Evolutionary conservation across 2,888 invertebrate genomes (phyloP), one percentile per base, ranked within the genome.

Genomic region (Uropetala carovei): DNA sequence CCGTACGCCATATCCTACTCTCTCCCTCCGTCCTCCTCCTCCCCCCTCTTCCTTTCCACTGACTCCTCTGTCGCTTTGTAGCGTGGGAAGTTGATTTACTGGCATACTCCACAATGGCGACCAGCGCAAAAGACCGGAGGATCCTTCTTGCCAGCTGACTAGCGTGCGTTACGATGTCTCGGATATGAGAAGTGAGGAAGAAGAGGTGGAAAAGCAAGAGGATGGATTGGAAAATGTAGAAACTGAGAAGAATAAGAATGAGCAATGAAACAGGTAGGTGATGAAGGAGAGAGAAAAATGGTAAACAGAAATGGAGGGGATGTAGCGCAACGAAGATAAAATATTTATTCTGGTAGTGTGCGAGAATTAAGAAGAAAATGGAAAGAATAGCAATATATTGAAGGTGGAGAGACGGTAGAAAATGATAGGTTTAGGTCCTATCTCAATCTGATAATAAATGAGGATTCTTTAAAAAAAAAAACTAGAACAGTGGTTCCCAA

Each of bases 81-180:
- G 75, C 75, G n/a, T 75, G 75, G 75, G 75, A 75, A 75, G 75
- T 75, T 75, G 75, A 75, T 75, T 75, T 75, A 75, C 75, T 11
- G 75, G 22, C 75, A 4, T 75, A 22, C 75, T 75, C 75, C 75
- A 75, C 75, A 75, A 75, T 75, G 75, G 75, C 75, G 75, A 75
- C 75, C 22, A 18, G 22, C 22, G 75, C 75, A 27, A 75, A 75
- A 75, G 75, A 14, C 68, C 68, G 22, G 68, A 68, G 75, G 27
- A 75, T 75, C 27, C 75, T 75, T 75, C 75, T 75, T 75, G 75
- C 68, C 68, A 68, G 68, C 22, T 75, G 75, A 22, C 75, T 27
- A 27, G 22, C 68, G 68, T n/a, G 68, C 18, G 22, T 68, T n/a
- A 68, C n/a, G 68, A 75, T 75, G 22, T 75, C 22, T 13, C 75